A percentile compares a stretch with the other conserved stretches of the same genome.
These are phyloP conservation scores for Adelognathus sp. DNA, from an alignment of 2,888 invertebrate genomes.

Conservation along the genomic window DNA sequence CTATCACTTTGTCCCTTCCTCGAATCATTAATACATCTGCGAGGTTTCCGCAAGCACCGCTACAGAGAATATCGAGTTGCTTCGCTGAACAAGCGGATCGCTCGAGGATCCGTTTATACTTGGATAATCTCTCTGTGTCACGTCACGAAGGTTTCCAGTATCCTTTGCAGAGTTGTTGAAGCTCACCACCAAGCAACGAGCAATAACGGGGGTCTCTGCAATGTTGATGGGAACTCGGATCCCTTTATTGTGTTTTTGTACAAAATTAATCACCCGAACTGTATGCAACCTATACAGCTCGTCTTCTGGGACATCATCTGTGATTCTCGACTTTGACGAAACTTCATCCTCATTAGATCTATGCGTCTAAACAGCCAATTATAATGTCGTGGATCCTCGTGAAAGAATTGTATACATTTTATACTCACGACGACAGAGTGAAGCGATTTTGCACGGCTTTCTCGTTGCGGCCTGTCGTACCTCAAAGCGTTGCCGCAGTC, in stretches of 20 bases:
- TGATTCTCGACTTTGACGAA: neutral
- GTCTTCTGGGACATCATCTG: neutral
- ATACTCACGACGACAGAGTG: slow-evolving; percentile 49
- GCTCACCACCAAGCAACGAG: neutral
- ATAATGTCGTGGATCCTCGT: slow-evolving; percentile 28
- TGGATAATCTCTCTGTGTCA: neutral
- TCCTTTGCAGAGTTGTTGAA: neutral
- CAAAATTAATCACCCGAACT: neutral
- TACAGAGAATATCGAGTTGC: neutral
- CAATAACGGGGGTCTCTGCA: neutral
- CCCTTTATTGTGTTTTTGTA: neutral
- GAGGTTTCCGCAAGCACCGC: slow-evolving; percentile 43
- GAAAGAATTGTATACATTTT: slow-evolving; percentile 57
- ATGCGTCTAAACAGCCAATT: slow-evolving; percentile 31
- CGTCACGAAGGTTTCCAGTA: neutral
- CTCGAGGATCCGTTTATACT: neutral
- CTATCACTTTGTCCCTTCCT: slow-evolving; percentile 1
- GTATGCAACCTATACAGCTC: neutral
- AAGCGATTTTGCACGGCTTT: neutral
- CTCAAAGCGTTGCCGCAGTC: neutral
- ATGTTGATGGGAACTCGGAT: neutral
- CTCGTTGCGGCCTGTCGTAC: too few relatives aligned
- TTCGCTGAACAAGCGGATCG: neutral
- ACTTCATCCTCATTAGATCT: neutral
- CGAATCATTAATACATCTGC: slow-evolving; percentile 66